phyloP scores from a whole-genome alignment of 2,797 vertebrate genomes.

The Setipinna tenuifilis region DNA sequence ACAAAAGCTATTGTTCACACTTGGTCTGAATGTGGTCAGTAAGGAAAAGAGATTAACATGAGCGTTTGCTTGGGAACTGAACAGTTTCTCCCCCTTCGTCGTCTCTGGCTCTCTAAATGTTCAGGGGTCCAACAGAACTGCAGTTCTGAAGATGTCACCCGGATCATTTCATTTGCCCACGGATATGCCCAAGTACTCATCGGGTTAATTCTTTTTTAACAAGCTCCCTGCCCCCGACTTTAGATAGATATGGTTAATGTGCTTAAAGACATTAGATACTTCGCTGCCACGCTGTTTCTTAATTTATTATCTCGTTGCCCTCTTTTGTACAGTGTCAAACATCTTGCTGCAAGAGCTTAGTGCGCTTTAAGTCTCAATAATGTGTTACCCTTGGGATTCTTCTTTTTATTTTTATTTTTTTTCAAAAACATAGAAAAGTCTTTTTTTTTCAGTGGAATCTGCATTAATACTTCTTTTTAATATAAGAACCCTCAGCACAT shows the following conservation, averaged over 20 bases:
- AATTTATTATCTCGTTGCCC: conserved; percentile 42
- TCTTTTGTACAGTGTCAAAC: conserved; percentile 34
- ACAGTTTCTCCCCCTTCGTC: background rate
- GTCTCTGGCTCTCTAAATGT: background rate
- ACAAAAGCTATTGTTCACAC: conserved; percentile 12
- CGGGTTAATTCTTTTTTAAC: conserved; percentile 75
- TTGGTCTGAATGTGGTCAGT: background rate
- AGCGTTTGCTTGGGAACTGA: background rate
- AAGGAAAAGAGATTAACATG: background rate
- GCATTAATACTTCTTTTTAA: conserved; percentile 22
- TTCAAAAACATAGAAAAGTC: conserved; percentile 27
- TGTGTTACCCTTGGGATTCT: background rate
- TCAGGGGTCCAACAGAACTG: background rate
- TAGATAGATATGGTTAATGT: conserved; percentile 44
- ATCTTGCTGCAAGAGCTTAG: conserved; percentile 21
- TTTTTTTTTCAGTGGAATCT: background rate
- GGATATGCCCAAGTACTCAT: conserved; percentile 70
- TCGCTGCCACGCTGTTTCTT: conserved; percentile 37
- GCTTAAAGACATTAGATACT: conserved; percentile 48
- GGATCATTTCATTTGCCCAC: conserved; percentile 74
- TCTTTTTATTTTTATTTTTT: conserved; percentile 29
- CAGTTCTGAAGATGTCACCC: background rate
- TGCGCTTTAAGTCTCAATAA: conserved; percentile 25
- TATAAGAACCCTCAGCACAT: conserved; percentile 30
- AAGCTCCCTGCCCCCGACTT: conserved; percentile 69